A percentile compares a stretch with the other conserved stretches of the same genome.
Evolutionary conservation across 2,888 invertebrate genomes (phyloP).

Genomic region (Ectobius pallidus): DNA sequence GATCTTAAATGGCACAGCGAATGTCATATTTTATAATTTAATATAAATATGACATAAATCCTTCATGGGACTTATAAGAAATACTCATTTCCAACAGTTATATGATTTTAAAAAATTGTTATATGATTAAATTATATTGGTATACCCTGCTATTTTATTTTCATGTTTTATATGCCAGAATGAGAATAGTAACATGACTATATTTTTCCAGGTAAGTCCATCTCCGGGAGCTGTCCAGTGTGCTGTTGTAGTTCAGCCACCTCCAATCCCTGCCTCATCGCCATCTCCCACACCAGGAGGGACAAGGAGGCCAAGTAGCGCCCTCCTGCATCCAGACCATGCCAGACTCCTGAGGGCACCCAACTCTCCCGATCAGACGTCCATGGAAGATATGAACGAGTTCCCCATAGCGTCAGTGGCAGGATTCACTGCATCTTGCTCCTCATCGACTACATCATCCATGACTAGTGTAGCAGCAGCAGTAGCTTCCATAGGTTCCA

Average conservation of each 20-base stretch:
- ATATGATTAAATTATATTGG: too few species aligned
- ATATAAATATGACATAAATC: too few species aligned
- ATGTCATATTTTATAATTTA: too few species aligned
- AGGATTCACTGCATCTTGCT: constrained; percentile 36
- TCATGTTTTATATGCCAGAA: too few species aligned
- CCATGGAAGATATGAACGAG: constrained; percentile 36
- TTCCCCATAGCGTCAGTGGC: constrained; percentile 19
- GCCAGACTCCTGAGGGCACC: constrained; percentile 61
- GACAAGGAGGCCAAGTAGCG: constrained; percentile 48
- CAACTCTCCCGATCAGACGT: constrained; percentile 36
- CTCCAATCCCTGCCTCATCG: constrained; percentile 47
- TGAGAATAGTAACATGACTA: too few species aligned
- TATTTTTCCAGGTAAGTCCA: constrained; percentile 56
- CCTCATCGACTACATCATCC: constrained; percentile 64
- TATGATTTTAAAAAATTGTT: too few species aligned
- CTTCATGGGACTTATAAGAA: too few species aligned
- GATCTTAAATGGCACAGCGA: too few species aligned
- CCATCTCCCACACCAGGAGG: constrained; percentile 53
- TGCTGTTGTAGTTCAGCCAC: constrained; percentile 30
- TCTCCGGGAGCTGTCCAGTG: constrained; percentile 49
- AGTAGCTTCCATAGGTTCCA: constrained; percentile 51
- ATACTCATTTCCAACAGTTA: too few species aligned
- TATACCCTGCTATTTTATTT: too few species aligned
- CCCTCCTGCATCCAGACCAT: constrained; percentile 67
- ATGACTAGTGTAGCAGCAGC: constrained; percentile 60